Base-by-base conservation (phyloP, 2,113 vertebrate species). In the Catharus bicknelli region DNA sequence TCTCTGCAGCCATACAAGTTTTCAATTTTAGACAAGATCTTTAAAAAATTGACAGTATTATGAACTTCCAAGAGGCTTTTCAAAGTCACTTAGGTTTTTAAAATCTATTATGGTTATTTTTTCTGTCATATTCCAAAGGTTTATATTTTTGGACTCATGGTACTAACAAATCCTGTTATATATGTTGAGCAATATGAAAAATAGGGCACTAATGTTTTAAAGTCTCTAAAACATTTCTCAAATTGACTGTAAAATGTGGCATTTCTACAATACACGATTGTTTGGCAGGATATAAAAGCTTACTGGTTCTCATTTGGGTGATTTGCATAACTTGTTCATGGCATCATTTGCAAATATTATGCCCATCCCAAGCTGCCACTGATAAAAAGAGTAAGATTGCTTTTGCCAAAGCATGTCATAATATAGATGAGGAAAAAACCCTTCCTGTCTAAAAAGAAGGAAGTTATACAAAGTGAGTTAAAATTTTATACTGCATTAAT, bases 311-410 rank as follows among this genome's bases (percentile, higher is more conserved):
- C 92, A 95, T 95, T 93, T 93, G 92, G 88, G 84, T 93, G 86
- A 93, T 96, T 96, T 95, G 92, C 94, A 91, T 95, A 95, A 95
- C 70, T 93, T 90, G 93, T 95, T 95, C 95, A 90, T 85, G 79
- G 91, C 82, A 93, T 94, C 94, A 77, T 95, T 96, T 94, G 88
- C 93, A 96, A 95, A 95, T 96, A 96, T 95, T 95, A 94, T 84
- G 83, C 92, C 88, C 83, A 86, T 93, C 90, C 73, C 86, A 94
- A 92, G 86, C 83, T 95, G 88, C 86, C 3, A 15, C 88, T 79
- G 92, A 94, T 92, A 94, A 83, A 83, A 94, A 88, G 88, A 92
- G 42, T 72, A 72, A 95, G 63, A 96, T 43, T 70, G 74, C 59
- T 79, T 95, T 95, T 93, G 63, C 85, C 79, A 90, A 90, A 95